phyloP scores from a whole-genome alignment of 2,113 vertebrate species.

The Thermophis baileyi region DNA sequence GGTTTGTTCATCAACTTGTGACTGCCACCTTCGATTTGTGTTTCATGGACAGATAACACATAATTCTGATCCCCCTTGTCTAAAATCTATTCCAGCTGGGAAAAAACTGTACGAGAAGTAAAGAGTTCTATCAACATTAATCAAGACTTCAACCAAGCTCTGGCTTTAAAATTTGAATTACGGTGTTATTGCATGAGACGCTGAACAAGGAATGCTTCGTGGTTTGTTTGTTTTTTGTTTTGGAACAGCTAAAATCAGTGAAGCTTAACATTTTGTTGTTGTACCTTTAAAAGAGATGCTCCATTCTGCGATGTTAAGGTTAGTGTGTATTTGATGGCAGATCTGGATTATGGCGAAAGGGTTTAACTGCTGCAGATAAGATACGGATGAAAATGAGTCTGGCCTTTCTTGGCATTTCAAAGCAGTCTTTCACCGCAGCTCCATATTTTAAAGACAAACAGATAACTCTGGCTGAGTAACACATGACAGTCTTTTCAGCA shows the following conservation, averaged over 20 bases:
- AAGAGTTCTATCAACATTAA: conserved; percentile 22
- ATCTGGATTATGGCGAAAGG: not conserved
- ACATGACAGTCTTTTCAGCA: not conserved
- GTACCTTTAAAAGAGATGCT: conserved; percentile 16
- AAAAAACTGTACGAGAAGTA: conserved; percentile 20
- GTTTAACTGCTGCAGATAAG: not conserved
- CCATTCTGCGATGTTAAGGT: not conserved
- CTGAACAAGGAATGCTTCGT: not conserved
- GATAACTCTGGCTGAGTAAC: not conserved
- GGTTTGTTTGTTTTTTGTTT: not conserved
- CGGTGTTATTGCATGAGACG: not conserved
- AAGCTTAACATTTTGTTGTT: conserved; percentile 7
- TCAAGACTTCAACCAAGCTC: not conserved
- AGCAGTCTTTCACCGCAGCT: not conserved
- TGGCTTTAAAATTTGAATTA: conserved; percentile 21
- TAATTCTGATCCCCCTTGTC: conserved; percentile 9
- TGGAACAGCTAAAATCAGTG: not conserved
- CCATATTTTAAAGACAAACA: not conserved
- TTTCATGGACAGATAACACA: conserved; percentile 12
- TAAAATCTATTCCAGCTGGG: conserved; percentile 13
- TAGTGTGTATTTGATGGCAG: not conserved
- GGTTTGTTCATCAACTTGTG: conserved; percentile 25
- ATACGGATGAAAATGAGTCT: not conserved
- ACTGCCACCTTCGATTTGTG: not conserved
- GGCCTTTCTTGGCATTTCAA: not conserved